A percentile compares a stretch with the other conserved stretches of the same genome.
These are phyloP conservation scores for Rhyacophila evoluta DNA, from an alignment of 2,888 invertebrate genomes.

Conservation along the genomic window DNA sequence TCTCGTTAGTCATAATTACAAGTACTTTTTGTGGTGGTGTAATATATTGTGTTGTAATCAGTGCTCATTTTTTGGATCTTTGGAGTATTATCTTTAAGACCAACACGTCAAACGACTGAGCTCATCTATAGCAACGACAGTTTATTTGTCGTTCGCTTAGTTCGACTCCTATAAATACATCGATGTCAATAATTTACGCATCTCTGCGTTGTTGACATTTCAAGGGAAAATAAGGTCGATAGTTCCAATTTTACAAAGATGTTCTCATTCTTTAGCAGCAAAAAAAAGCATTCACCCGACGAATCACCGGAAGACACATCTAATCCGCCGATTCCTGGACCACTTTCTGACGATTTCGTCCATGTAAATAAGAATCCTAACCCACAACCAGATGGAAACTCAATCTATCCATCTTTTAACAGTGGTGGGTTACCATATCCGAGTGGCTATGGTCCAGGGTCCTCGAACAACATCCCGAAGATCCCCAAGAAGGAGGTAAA, in stretches of 20 bases:
- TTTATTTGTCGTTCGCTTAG: background rate
- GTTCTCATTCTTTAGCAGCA: slow-evolving; percentile 68
- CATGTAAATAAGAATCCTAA: slow-evolving; percentile 58
- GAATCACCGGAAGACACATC: slow-evolving; percentile 60
- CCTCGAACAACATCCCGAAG: slow-evolving; percentile 21
- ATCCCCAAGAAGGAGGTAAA: slow-evolving; percentile 53
- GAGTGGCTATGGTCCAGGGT: background rate
- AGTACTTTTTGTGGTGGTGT: too few relatives aligned
- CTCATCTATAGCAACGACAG: too few relatives aligned
- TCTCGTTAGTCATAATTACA: too few relatives aligned
- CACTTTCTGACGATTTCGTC: slow-evolving; percentile 64
- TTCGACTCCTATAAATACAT: background rate
- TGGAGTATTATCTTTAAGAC: too few relatives aligned
- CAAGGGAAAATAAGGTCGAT: background rate
- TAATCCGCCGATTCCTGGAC: slow-evolving; percentile 65
- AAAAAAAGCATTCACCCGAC: slow-evolving; percentile 64
- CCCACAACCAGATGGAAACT: background rate
- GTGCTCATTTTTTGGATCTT: too few relatives aligned
- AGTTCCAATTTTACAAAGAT: slow-evolving; percentile 56
- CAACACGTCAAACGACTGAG: too few relatives aligned
- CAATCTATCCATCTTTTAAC: slow-evolving; percentile 49
- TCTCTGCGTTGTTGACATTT: background rate
- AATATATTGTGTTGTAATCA: too few relatives aligned
- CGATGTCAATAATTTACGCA: background rate
- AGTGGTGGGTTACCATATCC: slow-evolving; percentile 18